Evolutionary conservation across 2,888 invertebrate genomes (phyloP).

Genomic region (Ellobium chinense): DNA sequence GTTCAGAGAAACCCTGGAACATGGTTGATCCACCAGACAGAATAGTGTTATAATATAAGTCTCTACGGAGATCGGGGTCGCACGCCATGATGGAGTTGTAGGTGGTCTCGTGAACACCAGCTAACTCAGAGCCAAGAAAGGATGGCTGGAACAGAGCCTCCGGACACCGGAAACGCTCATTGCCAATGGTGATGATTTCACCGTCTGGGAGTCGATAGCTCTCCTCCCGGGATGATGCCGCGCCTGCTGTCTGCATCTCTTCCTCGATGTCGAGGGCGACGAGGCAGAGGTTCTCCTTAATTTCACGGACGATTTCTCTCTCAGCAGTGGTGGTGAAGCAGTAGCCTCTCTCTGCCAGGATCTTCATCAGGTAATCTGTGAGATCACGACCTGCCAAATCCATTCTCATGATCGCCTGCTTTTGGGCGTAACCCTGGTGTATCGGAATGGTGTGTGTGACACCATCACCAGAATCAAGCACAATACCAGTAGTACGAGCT

Average conservation of each 20-base stretch:
- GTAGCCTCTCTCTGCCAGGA: constrained; percentile 82
- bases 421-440: constrained; percentile 94
- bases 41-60: constrained; percentile 82
- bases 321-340: constrained; percentile 85
- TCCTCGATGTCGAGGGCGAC: constrained; percentile 92
- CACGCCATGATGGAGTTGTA: constrained; percentile 78
- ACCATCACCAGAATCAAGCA: constrained; percentile 95
- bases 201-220: constrained; percentile 83
- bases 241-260: constrained; percentile 90
- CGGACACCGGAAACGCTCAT: constrained; percentile 72
- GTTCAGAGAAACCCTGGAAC: constrained; percentile 97
- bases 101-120: constrained; percentile 77
- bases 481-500: constrained; percentile 97
- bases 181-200: constrained; percentile 76
- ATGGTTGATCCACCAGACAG: constrained; percentile 96
- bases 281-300: constrained; percentile 97
- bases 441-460: constrained; percentile 96
- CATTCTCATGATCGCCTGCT: constrained; percentile 89
- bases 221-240: constrained; percentile 94
- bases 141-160: constrained; percentile 72
- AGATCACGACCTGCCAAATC: constrained; percentile 82
- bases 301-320: constrained; percentile 94
- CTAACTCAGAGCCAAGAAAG: constrained; percentile 74
- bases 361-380: constrained; percentile 82
- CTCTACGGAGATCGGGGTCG: constrained; percentile 77